Percentiles rank a stretch among this genome's conserved stretches.
Conservation (phyloP, 2,113 vertebrate species). For the Willisornis vidua region DNA sequence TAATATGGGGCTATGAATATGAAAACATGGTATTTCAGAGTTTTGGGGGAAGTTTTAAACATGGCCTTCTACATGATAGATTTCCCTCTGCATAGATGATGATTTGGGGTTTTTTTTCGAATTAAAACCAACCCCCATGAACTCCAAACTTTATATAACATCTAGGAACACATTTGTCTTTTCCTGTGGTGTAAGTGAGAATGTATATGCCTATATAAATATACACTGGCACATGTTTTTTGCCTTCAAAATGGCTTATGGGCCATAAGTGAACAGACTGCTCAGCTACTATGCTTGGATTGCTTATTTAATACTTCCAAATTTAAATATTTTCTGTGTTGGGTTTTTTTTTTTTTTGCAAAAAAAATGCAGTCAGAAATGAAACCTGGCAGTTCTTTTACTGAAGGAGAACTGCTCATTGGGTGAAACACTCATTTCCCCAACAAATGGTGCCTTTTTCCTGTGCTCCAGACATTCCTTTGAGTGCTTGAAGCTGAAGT, state of each 20-base stretch:
- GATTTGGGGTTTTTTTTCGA: not conserved
- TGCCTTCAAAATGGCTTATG: conserved; percentile 34
- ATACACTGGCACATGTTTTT: conserved; percentile 28
- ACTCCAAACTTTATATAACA: conserved; percentile 50
- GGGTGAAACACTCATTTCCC: not conserved
- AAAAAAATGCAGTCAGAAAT: not conserved
- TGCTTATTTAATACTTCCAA: conserved; percentile 47
- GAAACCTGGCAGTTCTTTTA: not conserved
- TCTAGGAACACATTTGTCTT: conserved; percentile 37
- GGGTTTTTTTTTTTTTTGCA: not conserved
- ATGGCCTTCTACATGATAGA: not conserved
- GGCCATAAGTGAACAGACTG: conserved; percentile 40
- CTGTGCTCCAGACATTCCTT: not conserved
- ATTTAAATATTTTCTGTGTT: conserved; percentile 39
- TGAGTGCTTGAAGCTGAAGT: not conserved
- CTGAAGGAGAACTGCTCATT: not conserved
- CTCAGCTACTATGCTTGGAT: conserved; percentile 34
- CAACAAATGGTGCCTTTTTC: not conserved
- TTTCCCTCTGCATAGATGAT: not conserved
- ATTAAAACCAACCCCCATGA: conserved; percentile 15
- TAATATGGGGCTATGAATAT: not conserved
- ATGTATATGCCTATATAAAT: conserved; percentile 35
- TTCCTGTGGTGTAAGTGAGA: conserved; percentile 33
- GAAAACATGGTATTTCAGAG: not conserved
- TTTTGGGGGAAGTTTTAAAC: not conserved